phyloP scores from a whole-genome alignment of 2,888 invertebrate species.

The Eumacrocentrus americanus region DNA sequence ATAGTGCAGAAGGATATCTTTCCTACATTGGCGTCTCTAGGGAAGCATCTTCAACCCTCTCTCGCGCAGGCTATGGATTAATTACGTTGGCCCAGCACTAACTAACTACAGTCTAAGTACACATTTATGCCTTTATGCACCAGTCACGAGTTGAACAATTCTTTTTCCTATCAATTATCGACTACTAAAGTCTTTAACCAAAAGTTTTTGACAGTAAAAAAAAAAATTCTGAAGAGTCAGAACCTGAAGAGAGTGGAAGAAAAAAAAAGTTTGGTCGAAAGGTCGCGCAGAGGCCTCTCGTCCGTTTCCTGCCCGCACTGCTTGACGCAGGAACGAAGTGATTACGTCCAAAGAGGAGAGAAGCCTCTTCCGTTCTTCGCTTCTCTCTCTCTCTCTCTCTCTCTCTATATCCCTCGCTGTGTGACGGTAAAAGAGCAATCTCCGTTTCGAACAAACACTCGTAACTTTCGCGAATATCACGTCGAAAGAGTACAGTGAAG shows the following conservation, averaged over 20 bases:
- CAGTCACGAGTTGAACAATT: background rate
- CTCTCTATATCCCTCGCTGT: constrained; percentile 29
- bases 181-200: background rate
- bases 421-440: constrained; percentile 42
- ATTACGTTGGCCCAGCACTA: constrained; percentile 32
- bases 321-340: constrained; percentile 40
- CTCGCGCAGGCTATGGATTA: constrained; percentile 32
- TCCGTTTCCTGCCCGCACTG: constrained; percentile 33
- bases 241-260: background rate
- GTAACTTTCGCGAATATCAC: constrained; percentile 41
- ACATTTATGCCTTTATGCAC: constrained; percentile 21
- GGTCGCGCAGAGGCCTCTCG: constrained; percentile 29
- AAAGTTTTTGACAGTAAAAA: no score
- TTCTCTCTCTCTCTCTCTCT: constrained; percentile 18
- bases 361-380: constrained; percentile 32
- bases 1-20: constrained; percentile 30
- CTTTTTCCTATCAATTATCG: background rate
- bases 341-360: constrained; percentile 42
- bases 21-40: constrained; percentile 33
- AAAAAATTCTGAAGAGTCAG: background rate
- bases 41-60: constrained; percentile 31
- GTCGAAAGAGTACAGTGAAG: constrained; percentile 20
- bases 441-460: constrained; percentile 49
- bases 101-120: constrained; percentile 31
- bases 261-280: constrained; percentile 32